Evolutionary conservation across 1,140 invertebrate species (phyloP), one percentile per base, ranked within the genome.

Genomic region (Homarus americanus): DNA sequence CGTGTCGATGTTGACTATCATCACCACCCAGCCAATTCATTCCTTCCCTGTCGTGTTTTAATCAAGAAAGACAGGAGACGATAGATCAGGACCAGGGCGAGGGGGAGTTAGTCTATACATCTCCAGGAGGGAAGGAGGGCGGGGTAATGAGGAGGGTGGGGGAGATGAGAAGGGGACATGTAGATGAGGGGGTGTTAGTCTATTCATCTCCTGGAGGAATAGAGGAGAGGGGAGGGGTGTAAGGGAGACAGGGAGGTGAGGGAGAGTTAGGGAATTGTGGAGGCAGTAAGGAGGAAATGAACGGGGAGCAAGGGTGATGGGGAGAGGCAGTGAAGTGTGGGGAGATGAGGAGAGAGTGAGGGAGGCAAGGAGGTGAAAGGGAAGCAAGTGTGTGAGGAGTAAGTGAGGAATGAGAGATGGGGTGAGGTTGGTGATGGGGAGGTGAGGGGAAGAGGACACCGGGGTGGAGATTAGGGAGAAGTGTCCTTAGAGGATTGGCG

Each of bases 41-140:
- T 85, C 69, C 32, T 85, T 40, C 69, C 83, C 72, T 75, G 83
- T 75, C 83, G 83, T 85, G 83, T 85, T 85, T 85, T 85, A 85
- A 85, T 85, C 83, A 85, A 75, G 40, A 44, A 53, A 24, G 83
- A 85, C 83, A 85, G 83, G 72, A 85, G 69, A 85, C 83, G 83
- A 85, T 85, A 73, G 83, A 85, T 85, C 83, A 75, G 63, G 40
- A 28, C 49, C 44, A 44, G 72, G 72, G 44, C n/a, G 83, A 85
- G 83, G 36, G 83, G 75, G 49, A 44, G 63, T 53, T 49, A 75
- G 38, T 85, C 69, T 85, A 73, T 85, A 75, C 69, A 75, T 85
- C 69, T 75, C 72, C 40, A 66, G 41, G 83, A 34, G 44, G n/a
- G 34, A 28, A 15, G 53, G 28, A n/a, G 69, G 69, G 24, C 49